Conservation (phyloP, 2,113 vertebrate genomes). For the Barbus barbus region DNA sequence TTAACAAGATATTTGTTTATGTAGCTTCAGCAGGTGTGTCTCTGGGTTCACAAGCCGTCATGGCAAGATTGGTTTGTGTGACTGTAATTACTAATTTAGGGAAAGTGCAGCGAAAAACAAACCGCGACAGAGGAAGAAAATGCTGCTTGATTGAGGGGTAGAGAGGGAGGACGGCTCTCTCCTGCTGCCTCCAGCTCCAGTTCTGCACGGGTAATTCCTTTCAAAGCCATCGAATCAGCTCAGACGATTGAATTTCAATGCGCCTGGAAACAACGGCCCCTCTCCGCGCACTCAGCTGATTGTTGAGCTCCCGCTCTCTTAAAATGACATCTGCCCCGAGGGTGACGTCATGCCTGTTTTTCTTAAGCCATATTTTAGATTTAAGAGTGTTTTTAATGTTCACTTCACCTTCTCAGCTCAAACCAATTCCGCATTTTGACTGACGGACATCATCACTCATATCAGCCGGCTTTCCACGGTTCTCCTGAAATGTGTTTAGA, state of each 20-base stretch:
- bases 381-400: conserved; percentile 32
- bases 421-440: conserved; percentile 12
- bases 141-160: conserved; percentile 62
- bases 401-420: background rate
- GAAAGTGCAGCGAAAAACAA: conserved; percentile 75
- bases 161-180: conserved; percentile 49
- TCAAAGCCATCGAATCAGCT: conserved; percentile 71
- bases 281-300: conserved; percentile 69
- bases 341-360: conserved; percentile 58
- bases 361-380: background rate
- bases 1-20: conserved; percentile 69
- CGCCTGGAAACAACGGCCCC: conserved; percentile 57
- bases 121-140: conserved; percentile 62
- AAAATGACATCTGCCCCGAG: conserved; percentile 70
- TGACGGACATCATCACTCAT: conserved; percentile 13
- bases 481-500: conserved; percentile 23
- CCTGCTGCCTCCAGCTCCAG: conserved; percentile 69
- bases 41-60: conserved; percentile 63
- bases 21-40: conserved; percentile 69
- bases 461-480: background rate
- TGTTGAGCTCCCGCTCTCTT: conserved; percentile 66
- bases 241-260: conserved; percentile 76
- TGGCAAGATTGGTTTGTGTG: conserved; percentile 72
- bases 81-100: conserved; percentile 79
- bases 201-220: conserved; percentile 74